Conservation (phyloP, 2,888 invertebrate species). For the Plutella xylostella region DNA sequence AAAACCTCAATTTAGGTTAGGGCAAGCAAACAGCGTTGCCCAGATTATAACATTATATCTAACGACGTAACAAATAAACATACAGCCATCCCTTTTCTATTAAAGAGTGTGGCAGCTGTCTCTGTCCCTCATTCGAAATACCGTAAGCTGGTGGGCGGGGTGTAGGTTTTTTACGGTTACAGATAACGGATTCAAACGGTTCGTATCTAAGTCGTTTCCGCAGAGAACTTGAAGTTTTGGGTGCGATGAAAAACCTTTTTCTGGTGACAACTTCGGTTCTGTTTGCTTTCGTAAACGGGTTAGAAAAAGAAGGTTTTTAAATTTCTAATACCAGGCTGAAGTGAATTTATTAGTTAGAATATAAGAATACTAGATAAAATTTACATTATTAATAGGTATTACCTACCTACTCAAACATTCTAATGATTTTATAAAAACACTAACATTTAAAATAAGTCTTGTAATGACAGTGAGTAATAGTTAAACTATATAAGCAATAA, state of each 20-base stretch:
- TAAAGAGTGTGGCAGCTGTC: conserved; percentile 24
- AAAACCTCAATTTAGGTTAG: neutral
- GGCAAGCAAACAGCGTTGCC: conserved; percentile 3
- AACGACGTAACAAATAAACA: conserved; percentile 30
- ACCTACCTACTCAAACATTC: too few species aligned
- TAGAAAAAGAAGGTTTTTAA: too few species aligned
- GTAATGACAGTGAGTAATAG: too few species aligned
- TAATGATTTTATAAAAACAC: too few species aligned
- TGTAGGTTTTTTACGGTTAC: conserved; percentile 57
- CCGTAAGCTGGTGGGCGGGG: conserved; percentile 61
- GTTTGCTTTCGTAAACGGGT: too few species aligned
- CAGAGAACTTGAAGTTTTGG: conserved; percentile 42
- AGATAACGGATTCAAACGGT: conserved; percentile 53
- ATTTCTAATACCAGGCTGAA: too few species aligned
- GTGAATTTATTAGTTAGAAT: too few species aligned
- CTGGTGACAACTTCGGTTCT: too few species aligned
- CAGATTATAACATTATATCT: conserved; percentile 3
- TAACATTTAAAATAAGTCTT: too few species aligned
- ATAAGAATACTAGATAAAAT: too few species aligned
- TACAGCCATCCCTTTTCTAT: conserved; percentile 33
- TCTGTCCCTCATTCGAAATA: conserved; percentile 56
- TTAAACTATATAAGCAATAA: too few species aligned
- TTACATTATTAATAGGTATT: too few species aligned
- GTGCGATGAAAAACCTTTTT: conserved; percentile 23
- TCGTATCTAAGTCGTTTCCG: conserved; percentile 37